These are phyloP conservation scores for Epistrophe eligans DNA, from an alignment of 2,888 invertebrate genomes.

Conservation along the genomic window DNA sequence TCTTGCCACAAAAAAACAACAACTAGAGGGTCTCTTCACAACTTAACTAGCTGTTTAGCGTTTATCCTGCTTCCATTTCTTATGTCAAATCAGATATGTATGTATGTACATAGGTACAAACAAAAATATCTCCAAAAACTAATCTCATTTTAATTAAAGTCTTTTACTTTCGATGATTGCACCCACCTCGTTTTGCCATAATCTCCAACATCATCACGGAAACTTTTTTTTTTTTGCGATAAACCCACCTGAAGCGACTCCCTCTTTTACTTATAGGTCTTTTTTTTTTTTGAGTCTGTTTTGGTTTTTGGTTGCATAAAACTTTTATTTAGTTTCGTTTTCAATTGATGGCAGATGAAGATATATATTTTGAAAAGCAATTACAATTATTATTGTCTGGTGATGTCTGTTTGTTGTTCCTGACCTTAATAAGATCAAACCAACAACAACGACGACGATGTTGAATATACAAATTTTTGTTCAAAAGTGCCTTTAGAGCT, in stretches of 20 bases:
- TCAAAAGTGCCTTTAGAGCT: neutral
- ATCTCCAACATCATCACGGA: slow-evolving; percentile 36
- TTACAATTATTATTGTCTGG: slow-evolving; percentile 46
- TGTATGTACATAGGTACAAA: neutral
- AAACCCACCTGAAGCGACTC: slow-evolving; percentile 18
- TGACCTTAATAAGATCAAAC: slow-evolving; percentile 30
- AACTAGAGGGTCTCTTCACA: neutral
- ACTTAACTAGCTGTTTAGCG: neutral
- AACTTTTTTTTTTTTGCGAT: slow-evolving; percentile 13
- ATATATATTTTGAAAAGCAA: slow-evolving; percentile 45
- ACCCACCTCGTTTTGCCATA: slow-evolving; percentile 18
- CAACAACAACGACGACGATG: neutral
- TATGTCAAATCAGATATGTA: slow-evolving; percentile 32
- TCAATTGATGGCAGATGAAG: slow-evolving; percentile 52
- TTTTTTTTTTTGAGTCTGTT: neutral
- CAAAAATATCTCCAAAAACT: slow-evolving; percentile 46
- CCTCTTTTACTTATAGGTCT: slow-evolving; percentile 1
- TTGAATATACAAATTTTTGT: neutral
- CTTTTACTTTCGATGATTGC: slow-evolving; percentile 68
- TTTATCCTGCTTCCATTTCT: slow-evolving; percentile 5
- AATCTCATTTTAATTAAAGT: slow-evolving; percentile 72
- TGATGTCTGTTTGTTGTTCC: slow-evolving; percentile 33
- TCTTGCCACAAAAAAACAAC: neutral
- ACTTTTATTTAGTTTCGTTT: slow-evolving; percentile 55
- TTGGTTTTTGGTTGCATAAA: slow-evolving; percentile 51